Base-by-base conservation (phyloP, 1,140 invertebrate species). In the Atta texana region DNA sequence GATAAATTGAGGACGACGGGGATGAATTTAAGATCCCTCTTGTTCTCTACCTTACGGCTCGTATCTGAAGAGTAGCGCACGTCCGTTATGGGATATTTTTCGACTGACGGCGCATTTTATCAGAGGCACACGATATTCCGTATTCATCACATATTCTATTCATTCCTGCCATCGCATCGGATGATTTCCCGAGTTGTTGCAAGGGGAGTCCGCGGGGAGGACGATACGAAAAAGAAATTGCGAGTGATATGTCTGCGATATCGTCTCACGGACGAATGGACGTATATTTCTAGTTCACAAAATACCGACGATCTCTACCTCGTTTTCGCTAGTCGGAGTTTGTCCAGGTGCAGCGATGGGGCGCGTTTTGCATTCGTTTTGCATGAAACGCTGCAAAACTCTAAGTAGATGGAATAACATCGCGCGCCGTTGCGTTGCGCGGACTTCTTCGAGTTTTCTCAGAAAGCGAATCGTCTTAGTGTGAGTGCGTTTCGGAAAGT, bases 231-330 rank as follows among this genome's bases (percentile, higher is more conserved):
- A 24, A 24, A 49, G 53, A 82, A 86, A 86, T 61, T 66, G 68
- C 77, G 78, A 84, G 31, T 51, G 61, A 59, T 55, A 78, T 7
- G 69, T 63, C 85, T 74, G 49, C 72, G 89, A 90, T 90, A 89
- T 90, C 88, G 81, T 77, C 80, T 90, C 39, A 85, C 89, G 80
- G 81, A 39, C 82, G 89, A 90, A 84, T 16, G 89, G 81, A 80
- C 87, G 78, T 69, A 44, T 86, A 90, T 91, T 91, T 91, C 89
- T 88, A 86, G 86, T 74, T 90, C 82, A 75, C 88, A 76, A 85
- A 77, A 76, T 80, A 88, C 57, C 12, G 28, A 55, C 75, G 80
- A 74, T 87, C 76, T 77, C 72, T 39, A 24, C n/a, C 16, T 28
- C 55, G 21, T 76, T 28, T 24, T 39, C 24, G 5, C 28, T 28